Base-by-base conservation (phyloP, 2,888 invertebrate species). In the Drosophila differens region DNA sequence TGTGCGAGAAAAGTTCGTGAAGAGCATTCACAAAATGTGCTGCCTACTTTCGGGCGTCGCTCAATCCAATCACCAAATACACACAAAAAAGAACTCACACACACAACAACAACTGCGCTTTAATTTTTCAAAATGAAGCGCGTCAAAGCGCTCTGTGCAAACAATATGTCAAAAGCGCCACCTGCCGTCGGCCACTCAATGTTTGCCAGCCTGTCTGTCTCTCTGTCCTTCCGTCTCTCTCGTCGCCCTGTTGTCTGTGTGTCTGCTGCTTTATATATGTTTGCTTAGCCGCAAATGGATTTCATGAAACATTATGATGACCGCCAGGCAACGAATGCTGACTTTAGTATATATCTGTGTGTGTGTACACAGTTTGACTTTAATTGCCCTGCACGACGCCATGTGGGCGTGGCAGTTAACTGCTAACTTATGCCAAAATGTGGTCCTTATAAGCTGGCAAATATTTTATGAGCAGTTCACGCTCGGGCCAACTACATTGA, bases 231-330 rank as follows among this genome's bases (percentile, higher is more conserved):
- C 39, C 22, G 44, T 33, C 35, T 39, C 39, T 19, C 37, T 9
- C 19, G 33, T 7, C 33, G 30, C 25, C 37, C 39, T 52, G 37
- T 25, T 49, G 62, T 64, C 41, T 63, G 37, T 61, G 37, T 67
- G 66, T 60, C 54, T 65, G 54, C 60, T 52, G 62, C 51, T 67
- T 68, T 47, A 25, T 72, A 65, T 65, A 37, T 81, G 78, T 83
- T 82, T 77, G 70, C 71, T 74, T 70, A 75, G 64, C 70, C 67
- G 60, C 82, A 82, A 83, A 82, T 83, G 81, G 74, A 81, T 82
- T 75, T 73, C 83, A 75, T 75, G 71, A 81, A 76, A 68, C 70
- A 75, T 77, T 77, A 78, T 69, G 68, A 81, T 64, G 68, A 65
- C 67, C 61, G 70, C 49, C 81, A 68, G 74, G 59, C 83, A 61